Percentiles rank a stretch among this genome's conserved stretches.
phyloP scores from a whole-genome alignment of 2,113 vertebrate genomes.

The Terrapene triunguis region DNA sequence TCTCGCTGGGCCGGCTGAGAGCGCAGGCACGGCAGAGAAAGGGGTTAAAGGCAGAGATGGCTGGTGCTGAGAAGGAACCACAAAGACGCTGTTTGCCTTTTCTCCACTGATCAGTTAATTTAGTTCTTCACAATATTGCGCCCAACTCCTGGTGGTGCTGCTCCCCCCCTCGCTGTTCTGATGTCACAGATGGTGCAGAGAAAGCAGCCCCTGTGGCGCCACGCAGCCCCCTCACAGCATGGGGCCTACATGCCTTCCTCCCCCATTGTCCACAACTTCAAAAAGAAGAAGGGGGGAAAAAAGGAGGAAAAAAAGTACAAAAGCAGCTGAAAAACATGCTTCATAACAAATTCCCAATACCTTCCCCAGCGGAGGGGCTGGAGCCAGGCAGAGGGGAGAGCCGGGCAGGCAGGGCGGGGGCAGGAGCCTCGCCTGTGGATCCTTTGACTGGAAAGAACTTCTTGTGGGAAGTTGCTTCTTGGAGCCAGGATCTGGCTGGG shows the following conservation, averaged over 20 bases:
- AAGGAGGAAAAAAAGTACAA: slow-evolving; percentile 74
- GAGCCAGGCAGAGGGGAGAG: slow-evolving; percentile 46
- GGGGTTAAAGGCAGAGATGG: background rate
- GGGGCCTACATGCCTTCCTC: slow-evolving; percentile 86
- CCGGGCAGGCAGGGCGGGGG: background rate
- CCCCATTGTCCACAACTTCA: slow-evolving; percentile 78
- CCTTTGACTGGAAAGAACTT: background rate
- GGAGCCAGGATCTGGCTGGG: background rate
- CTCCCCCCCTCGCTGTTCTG: slow-evolving; percentile 70
- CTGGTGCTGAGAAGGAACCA: slow-evolving; percentile 15
- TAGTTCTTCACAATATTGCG: slow-evolving; percentile 6
- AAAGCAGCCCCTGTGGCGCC: slow-evolving; percentile 79
- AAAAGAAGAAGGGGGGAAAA: slow-evolving; percentile 64
- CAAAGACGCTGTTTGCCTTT: slow-evolving; percentile 26
- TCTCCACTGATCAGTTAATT: slow-evolving; percentile 56
- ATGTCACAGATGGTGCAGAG: slow-evolving; percentile 86
- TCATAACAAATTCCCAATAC: slow-evolving; percentile 78
- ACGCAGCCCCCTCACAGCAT: slow-evolving; percentile 82
- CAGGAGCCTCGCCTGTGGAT: background rate
- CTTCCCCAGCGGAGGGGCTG: slow-evolving; percentile 40
- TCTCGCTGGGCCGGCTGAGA: background rate
- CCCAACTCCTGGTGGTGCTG: background rate
- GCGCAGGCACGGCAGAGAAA: background rate
- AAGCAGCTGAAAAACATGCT: slow-evolving; percentile 74
- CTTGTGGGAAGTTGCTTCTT: background rate